phyloP scores from a whole-genome alignment of 2,888 invertebrate species.

The Eilema depressum region DNA sequence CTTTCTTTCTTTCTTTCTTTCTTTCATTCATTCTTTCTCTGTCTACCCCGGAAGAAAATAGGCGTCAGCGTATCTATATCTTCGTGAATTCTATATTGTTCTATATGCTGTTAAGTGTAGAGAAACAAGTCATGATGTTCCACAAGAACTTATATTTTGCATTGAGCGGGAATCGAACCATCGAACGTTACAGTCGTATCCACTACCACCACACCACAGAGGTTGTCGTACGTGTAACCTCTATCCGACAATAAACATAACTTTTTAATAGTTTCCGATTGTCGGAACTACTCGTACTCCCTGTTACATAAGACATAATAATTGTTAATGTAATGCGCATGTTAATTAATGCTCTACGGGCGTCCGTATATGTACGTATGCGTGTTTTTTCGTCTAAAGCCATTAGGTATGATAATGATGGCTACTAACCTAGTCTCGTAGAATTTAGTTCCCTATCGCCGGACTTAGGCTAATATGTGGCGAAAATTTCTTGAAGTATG shows the following conservation, averaged over 20 bases:
- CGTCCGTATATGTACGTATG: not conserved
- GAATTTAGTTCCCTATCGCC: not conserved
- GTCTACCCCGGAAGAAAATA: no score
- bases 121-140: no score
- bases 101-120: not conserved
- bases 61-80: no score
- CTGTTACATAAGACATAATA: not conserved
- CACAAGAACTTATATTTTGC: no score
- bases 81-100: slow-evolving; percentile 6
- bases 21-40: no score
- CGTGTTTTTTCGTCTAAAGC: not conserved
- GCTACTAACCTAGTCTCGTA: not conserved
- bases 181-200: no score
- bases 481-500: not conserved
- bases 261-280: not conserved
- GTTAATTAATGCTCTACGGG: not conserved
- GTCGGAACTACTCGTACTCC: not conserved
- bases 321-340: not conserved
- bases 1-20: no score
- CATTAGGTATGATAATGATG: not conserved
- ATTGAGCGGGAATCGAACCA: no score
- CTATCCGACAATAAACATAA: no score
- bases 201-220: no score
- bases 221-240: no score
- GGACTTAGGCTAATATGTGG: not conserved